Base-by-base conservation (phyloP, 2,888 invertebrate genomes). In the Poecilobothrus nobilitatus region DNA sequence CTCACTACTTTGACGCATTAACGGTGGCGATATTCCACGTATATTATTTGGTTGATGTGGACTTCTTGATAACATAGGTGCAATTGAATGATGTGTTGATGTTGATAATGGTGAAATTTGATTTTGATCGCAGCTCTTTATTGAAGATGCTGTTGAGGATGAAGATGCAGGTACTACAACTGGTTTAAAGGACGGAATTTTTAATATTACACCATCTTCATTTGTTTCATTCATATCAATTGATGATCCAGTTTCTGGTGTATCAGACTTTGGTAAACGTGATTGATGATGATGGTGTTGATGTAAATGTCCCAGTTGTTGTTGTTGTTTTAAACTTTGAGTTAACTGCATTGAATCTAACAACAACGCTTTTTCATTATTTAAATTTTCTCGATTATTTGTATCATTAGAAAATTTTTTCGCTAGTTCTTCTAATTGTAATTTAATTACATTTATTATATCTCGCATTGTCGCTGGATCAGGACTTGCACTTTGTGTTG, bases 161-260 rank as follows among this genome's bases (percentile, higher is more conserved):
- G 78, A 74, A 69, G 77, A 76, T 68, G 78, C 75, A 66, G 80
- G 77, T 68, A 79, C 80, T 71, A 76, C 77, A 73, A 78, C 83
- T 75, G 93, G 91, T 82, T 89, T 90, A 84, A 91, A 94, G 86
- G 94, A 94, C 86, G 95, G 95, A 88, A 95, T 93, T 85, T 92
- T 93, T 78, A 95, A 88, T 83, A 94, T 93, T 83, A 92, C 90
- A 73, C 90, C 89, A 72, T 90, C 89, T 72, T 79, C 78, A 69
- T 71, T 72, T 44, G 74, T 72, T 71, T 82, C 81, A 73, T 78
- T 79, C 63, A 78, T 73, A 69, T 81, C 80, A 72, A 78, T 72
- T 70, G 80, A 80, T 68, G 80, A 80, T 73, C 81, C 83, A 22
- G 81, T 84, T 81, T 82, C 82, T 53, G 81, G 80, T 74, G 85